phyloP scores from a whole-genome alignment of 2,797 vertebrate species.

The Petrocephalus sullivani region DNA sequence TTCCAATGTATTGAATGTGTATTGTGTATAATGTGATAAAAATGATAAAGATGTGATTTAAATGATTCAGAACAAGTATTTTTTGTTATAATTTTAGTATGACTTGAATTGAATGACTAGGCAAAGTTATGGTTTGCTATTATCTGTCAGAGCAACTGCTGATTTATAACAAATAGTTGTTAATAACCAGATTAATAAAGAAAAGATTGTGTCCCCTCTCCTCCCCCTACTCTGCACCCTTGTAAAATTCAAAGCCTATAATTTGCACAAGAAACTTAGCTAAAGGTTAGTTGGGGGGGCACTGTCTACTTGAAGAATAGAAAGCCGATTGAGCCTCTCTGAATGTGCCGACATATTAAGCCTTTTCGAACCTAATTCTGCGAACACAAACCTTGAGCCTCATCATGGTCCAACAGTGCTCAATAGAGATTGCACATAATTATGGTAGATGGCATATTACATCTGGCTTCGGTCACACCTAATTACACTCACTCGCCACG shows the following conservation, averaged over 20 bases:
- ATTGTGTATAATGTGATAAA: background rate
- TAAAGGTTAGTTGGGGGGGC: background rate
- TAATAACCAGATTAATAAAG: background rate
- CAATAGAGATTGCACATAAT: background rate
- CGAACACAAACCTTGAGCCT: background rate
- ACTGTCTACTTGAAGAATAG: background rate
- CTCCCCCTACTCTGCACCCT: background rate
- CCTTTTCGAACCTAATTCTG: background rate
- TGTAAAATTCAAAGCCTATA: background rate
- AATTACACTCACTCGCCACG: constrained; percentile 44
- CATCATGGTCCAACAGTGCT: background rate
- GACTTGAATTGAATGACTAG: background rate
- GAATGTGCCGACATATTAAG: background rate
- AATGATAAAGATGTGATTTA: background rate
- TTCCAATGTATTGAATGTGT: too few relatives aligned
- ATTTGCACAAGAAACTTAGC: background rate
- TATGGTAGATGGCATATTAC: constrained; percentile 28
- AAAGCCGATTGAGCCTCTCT: background rate
- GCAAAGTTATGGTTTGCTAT: background rate
- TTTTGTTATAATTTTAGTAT: background rate
- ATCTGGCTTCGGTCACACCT: constrained; percentile 57
- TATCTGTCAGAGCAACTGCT: background rate
- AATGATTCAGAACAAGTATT: background rate
- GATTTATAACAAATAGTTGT: background rate
- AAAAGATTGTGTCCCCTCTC: background rate